A percentile compares a stretch with the other conserved stretches of the same genome.
Evolutionary conservation across 2,797 vertebrate species (phyloP).

Genomic region (Paguma larvata): DNA sequence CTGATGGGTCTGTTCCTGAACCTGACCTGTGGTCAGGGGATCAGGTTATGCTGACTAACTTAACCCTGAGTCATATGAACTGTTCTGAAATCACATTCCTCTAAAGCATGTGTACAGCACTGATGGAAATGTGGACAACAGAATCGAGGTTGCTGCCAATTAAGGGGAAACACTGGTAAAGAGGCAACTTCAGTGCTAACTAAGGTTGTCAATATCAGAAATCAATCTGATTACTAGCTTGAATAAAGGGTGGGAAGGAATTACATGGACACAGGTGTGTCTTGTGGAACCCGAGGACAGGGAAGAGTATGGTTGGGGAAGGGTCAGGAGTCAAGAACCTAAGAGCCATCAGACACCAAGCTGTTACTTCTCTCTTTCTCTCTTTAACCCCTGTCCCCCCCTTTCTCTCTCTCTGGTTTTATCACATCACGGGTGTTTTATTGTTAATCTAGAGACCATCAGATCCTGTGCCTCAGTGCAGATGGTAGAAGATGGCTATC

Average conservation of each 20-base stretch:
- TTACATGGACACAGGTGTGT: not conserved
- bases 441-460: not conserved
- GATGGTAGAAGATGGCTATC: not conserved
- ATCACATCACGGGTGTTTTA: not conserved
- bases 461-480: not conserved
- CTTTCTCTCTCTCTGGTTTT: not conserved
- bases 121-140: not conserved
- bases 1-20: not conserved
- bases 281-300: not conserved
- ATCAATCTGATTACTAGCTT: not conserved
- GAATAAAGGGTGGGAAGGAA: not conserved
- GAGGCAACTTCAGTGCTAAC: not conserved
- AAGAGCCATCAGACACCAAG: not conserved
- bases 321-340: not conserved
- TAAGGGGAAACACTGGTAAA: not conserved
- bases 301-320: not conserved
- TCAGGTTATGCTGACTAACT: not conserved
- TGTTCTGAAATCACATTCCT: conserved; percentile 34
- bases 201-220: not conserved
- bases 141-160: not conserved
- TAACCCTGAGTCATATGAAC: not conserved
- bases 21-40: not conserved
- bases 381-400: not conserved
- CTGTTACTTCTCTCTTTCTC: not conserved
- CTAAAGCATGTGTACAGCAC: not conserved